Percentiles rank a stretch among this genome's conserved stretches.
These are phyloP conservation scores for Schizopygopsis pylzovi DNA, from an alignment of 2,797 vertebrate genomes.

Conservation along the genomic window DNA sequence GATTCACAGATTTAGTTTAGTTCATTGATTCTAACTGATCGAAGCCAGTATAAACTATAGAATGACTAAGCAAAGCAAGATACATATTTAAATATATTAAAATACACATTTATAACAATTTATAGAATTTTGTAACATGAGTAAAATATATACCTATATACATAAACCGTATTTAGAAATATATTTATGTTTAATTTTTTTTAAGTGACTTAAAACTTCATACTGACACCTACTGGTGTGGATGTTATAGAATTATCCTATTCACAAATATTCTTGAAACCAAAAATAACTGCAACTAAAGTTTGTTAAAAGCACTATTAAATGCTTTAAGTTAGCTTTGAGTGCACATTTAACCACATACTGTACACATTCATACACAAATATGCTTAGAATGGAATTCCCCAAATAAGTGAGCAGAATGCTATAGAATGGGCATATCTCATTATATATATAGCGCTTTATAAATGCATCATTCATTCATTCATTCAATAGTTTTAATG, in stretches of 20 bases:
- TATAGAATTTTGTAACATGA: not conserved
- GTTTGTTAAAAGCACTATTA: not conserved
- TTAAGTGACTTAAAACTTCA: not conserved
- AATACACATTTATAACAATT: too few species aligned
- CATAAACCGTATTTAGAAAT: too few species aligned
- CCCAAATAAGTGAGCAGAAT: not conserved
- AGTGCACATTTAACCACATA: not conserved
- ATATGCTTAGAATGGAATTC: not conserved
- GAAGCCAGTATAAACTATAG: too few species aligned
- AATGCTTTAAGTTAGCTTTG: not conserved
- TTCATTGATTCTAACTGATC: too few species aligned
- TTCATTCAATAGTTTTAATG: not conserved
- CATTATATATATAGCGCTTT: too few species aligned
- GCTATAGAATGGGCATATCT: not conserved
- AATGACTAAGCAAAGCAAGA: too few species aligned
- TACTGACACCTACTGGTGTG: constrained; percentile 12
- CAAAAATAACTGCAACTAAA: not conserved
- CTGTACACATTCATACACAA: not conserved
- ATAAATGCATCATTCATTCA: too few species aligned
- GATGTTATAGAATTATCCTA: not conserved
- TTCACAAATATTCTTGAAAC: not conserved
- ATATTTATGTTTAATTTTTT: not conserved
- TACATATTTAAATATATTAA: too few species aligned
- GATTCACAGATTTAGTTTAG: too few species aligned
- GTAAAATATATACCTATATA: not conserved